Evolutionary conservation across 2,797 vertebrate genomes (phyloP), one percentile per base, ranked within the genome.

Genomic region (Pipistrellus pygmaeus): DNA sequence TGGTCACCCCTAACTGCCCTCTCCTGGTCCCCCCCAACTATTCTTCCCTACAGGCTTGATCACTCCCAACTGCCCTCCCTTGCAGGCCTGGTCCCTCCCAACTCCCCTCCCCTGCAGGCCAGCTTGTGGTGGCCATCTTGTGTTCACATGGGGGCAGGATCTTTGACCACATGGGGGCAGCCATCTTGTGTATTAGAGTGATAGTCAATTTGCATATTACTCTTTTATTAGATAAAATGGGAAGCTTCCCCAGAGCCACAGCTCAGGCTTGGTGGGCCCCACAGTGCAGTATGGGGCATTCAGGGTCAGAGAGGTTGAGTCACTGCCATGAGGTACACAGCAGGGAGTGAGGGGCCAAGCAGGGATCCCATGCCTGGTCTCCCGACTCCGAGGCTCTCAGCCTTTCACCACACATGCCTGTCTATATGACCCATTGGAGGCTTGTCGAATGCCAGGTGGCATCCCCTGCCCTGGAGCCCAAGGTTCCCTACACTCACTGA

Each of bases 381-480:
- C 30, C 13, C 0, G 10, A 30, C 48, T 38, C 76, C 0, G 1
- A 76, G 32, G 25, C 51, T 60, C 1, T 3, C 14, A 75, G 35
- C 53, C 11, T 15, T 23, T 53, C 41, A 46, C 30, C 13, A 32
- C 0, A 1, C 2, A 15, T 23, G 46, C 35, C 71, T n/a, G 1
- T 41, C 32, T 18, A 73, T 30, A 13, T 30, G 77, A 69, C 32
- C n/a, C 0, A 0, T 0, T 0, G 4, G 30, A 57, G 55, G 62
- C 44, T 27, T 30, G 27, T 66, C 23, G 4, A 20, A 30, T 41
- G 77, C 44, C 85, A 75, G 44, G 17, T 38, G 32, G 62, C 46
- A 62, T 55, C 23, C 18, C 14, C 9, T 48, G 18, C 38, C 30
- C 69, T 30, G 32, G 83, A 69, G 27, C 60, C 23, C 7, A 21